A percentile compares a stretch with the other conserved stretches of the same genome.
These are phyloP conservation scores for Anas bahamensis DNA, from an alignment of 2,797 vertebrate genomes.

Conservation along the genomic window DNA sequence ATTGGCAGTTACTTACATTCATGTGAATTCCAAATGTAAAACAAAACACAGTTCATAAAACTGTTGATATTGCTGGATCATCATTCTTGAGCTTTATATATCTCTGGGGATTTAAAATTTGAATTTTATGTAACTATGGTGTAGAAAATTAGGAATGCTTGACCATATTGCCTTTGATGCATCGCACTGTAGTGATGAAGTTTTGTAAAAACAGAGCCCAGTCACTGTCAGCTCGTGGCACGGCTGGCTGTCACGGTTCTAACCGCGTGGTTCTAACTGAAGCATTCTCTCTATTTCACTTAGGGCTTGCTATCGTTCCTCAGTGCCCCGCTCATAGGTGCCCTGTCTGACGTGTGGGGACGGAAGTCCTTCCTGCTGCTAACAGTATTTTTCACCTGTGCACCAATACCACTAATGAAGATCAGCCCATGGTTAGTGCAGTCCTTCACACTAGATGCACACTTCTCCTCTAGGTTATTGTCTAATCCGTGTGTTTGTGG, in stretches of 20 bases:
- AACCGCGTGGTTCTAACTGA: background rate
- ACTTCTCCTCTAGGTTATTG: background rate
- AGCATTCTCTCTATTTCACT: background rate
- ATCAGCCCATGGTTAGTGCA: conserved; percentile 87
- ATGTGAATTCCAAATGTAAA: background rate
- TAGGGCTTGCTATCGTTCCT: conserved; percentile 88
- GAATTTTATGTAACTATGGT: background rate
- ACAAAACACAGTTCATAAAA: background rate
- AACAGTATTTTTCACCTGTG: conserved; percentile 91
- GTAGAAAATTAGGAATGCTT: background rate
- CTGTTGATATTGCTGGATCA: background rate
- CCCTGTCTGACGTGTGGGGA: conserved; percentile 90
- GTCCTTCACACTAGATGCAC: background rate
- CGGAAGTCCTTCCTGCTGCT: conserved; percentile 90
- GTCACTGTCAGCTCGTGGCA: background rate
- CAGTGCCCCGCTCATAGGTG: conserved; percentile 88
- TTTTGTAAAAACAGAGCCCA: accelerated
- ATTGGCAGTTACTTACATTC: background rate
- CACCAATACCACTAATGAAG: conserved; percentile 90
- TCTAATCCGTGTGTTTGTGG: background rate
- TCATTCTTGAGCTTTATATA: background rate
- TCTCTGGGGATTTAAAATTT: background rate
- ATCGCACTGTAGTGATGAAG: no score
- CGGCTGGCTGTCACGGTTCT: accelerated
- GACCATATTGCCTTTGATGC: background rate